Base-by-base conservation (phyloP, 2,888 invertebrate genomes). In the Drosophila algonquin region DNA sequence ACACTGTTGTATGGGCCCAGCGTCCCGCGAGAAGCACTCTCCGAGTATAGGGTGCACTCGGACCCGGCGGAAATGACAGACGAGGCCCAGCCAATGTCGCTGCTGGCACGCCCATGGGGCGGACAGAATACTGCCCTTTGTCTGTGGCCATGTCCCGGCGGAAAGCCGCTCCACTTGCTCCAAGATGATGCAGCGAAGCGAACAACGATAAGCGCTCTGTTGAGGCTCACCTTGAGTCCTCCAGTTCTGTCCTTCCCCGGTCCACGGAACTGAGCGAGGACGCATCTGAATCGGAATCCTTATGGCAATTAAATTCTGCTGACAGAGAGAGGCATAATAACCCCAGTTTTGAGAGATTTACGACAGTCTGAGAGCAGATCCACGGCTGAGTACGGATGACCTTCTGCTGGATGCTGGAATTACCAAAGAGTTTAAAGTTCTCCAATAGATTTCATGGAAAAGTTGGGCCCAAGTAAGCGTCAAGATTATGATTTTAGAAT, bases 271-370 rank as follows among this genome's bases (percentile, higher is more conserved):
- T 24, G 27, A 52, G 52, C 62, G 40, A 40, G 40, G 7, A 40
- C 40, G 40, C 14, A 14, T 27, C 52, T 1, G 27, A n/a, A 30
- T 14, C 27, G 52, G 45, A 44, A 61, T 73, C 48, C 69, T 86
- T 78, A 81, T 79, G 75, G 79, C 87, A 87, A 83, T 87, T 87
- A 81, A 75, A 72, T 73, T 9, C 32, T 21, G 40, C 9, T 44
- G 24, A 32, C 67, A 50, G n/a, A 53, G 44, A 50, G 9, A 5
- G 30, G 27, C 30, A 30, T 30, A 30, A 8, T 8, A 7, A 2
- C 8, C 30, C 8, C 44, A 16, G 50, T 62, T 44, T 30, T 14
- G 7, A 14, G 40, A 35, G 10, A 35, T 35, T 4, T 35, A 35
- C 35, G 35, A 12, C 35, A 3, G 12, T 35, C 12, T 35, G 12